phyloP scores from a whole-genome alignment of 2,888 invertebrate species.

The Microdon myrmicae region DNA sequence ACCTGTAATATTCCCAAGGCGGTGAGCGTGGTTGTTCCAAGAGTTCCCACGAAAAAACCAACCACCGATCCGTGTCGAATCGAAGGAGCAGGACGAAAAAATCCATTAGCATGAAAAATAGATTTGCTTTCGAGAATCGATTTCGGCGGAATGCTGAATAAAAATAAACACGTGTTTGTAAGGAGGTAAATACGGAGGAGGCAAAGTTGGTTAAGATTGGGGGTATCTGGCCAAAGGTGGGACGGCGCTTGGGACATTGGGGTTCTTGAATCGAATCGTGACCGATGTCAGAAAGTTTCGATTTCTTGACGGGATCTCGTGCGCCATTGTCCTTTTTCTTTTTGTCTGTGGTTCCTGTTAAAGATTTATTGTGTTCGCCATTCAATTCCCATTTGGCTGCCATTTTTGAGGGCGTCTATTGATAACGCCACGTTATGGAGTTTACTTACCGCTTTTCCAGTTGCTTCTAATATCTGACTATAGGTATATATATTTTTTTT shows the following conservation, averaged over 20 bases:
- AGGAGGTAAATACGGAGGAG: background rate
- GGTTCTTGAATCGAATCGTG: constrained; percentile 29
- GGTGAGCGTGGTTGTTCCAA: too few species aligned
- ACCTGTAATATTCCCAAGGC: too few species aligned
- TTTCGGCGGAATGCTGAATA: constrained; percentile 25
- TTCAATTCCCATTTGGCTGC: constrained; percentile 32
- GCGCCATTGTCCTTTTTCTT: constrained; percentile 11
- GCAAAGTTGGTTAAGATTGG: constrained; percentile 1
- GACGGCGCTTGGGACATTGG: constrained; percentile 8
- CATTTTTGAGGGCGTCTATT: constrained; percentile 8
- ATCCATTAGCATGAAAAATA: constrained; percentile 52
- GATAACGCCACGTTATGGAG: constrained; percentile 18
- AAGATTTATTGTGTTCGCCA: constrained; percentile 31
- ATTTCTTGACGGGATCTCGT: constrained; percentile 27
- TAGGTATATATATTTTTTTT: constrained; percentile 10
- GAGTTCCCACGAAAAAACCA: too few species aligned
- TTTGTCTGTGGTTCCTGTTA: constrained; percentile 19
- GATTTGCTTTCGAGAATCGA: constrained; percentile 45
- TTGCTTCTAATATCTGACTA: too few species aligned
- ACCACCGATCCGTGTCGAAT: too few species aligned
- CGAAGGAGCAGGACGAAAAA: constrained; percentile 28
- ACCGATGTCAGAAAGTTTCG: constrained; percentile 48
- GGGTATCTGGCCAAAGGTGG: background rate
- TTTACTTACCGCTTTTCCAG: constrained; percentile 15
- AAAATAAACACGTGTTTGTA: constrained; percentile 11